Base-by-base conservation (phyloP, 2,797 vertebrate species). In the Basileuterus tristriatus region DNA sequence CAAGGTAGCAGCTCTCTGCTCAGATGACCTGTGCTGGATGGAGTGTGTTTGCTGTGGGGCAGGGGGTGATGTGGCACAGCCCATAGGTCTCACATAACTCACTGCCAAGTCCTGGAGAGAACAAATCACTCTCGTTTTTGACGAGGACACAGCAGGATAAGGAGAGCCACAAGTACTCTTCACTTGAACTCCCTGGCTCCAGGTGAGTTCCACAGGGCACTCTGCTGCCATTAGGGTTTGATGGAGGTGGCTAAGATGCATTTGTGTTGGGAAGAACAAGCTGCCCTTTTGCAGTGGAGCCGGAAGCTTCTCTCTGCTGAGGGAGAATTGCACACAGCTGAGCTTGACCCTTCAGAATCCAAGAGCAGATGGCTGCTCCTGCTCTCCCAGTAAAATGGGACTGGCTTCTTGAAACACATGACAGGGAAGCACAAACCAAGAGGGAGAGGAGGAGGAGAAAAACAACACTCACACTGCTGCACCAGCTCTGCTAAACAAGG, bases 401-500 rank as follows among this genome's bases (percentile, higher is more conserved):
- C 23, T 56, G 9, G n/a, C 29, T 71, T 15, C 63, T 59, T 26
- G 29, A 62, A 84, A 43, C 18, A 16, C 10, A 2, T 1, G 8
- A 21, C 56, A 77, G 34, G 56, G 32, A 8, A 76, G 12, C 2
- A 3, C 52, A 70, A 76, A 80, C 12, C 8, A 37, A 37, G 37
- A 37, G 37, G 37, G 37, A 37, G 30, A 47, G 20, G 24, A 22
- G 16, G 4, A 50, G 17, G 8, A 82, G 46, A 11, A 60, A 11
- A 6, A 12, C 0, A 5, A 13, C 0, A 2, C 30, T 55, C 17
- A 8, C 7, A 6, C 21, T 58, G 37, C 8, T n/a, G 11, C 18
- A 39, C 9, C 3, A 1, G 20, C 22, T 89, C 63, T 79, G 50
- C 23, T 64, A 44, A 60, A 71, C 0, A 5, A 16, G 12, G 26